These are phyloP conservation scores for Thymelicus acteon DNA, from an alignment of 2,888 invertebrate species.

Conservation along the genomic window DNA sequence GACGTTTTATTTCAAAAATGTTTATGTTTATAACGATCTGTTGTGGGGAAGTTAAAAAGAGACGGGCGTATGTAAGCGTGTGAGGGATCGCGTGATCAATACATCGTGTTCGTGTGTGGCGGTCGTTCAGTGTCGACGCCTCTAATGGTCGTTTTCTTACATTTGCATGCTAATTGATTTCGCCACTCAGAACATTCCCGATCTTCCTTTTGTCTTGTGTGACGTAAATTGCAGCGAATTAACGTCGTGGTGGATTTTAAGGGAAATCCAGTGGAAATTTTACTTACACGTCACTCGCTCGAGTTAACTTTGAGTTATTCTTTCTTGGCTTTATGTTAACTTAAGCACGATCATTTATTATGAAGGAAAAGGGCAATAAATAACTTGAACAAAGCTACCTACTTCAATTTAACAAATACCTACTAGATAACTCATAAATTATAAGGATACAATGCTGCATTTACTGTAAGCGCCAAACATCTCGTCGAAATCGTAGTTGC, in stretches of 20 bases:
- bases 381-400: too few relatives aligned
- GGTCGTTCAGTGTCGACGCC: slow-evolving; percentile 48
- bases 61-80: slow-evolving; percentile 81
- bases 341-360: background rate
- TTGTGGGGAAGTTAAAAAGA: slow-evolving; percentile 83
- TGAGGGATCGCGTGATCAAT: slow-evolving; percentile 80
- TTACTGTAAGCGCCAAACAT: too few relatives aligned
- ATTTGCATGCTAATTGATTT: slow-evolving; percentile 83
- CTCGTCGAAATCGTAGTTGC: too few relatives aligned
- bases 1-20: slow-evolving; percentile 62
- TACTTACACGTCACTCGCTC: slow-evolving; percentile 9
- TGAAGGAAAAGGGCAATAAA: too few relatives aligned
- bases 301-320: slow-evolving; percentile 17
- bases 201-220: slow-evolving; percentile 71
- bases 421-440: too few relatives aligned
- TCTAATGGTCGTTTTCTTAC: slow-evolving; percentile 83
- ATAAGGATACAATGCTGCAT: too few relatives aligned
- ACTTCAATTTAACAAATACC: too few relatives aligned
- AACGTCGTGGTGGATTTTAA: slow-evolving; percentile 55
- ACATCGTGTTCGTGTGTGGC: slow-evolving; percentile 57
- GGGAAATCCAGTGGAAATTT: slow-evolving; percentile 43
- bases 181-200: slow-evolving; percentile 57
- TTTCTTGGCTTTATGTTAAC: slow-evolving; percentile 21
- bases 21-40: slow-evolving; percentile 83
- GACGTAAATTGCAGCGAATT: slow-evolving; percentile 71